Base-by-base conservation (phyloP, 2,113 vertebrate genomes). In the Panthera tigris region DNA sequence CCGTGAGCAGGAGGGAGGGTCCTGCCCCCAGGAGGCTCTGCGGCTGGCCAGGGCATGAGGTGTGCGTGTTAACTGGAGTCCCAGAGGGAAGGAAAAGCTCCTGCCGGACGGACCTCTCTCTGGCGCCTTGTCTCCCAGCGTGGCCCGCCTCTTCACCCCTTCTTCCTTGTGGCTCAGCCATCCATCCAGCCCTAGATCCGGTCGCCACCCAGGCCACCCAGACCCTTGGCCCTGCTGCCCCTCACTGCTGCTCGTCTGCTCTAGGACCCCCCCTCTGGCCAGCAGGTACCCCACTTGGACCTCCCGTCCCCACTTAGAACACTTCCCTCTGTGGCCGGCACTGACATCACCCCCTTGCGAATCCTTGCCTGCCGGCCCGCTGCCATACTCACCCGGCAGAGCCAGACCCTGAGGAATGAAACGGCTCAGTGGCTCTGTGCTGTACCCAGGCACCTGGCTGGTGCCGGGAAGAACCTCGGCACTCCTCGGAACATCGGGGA, bases 291-390 rank as follows among this genome's bases (percentile, higher is more conserved):
- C 33, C 19, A 27, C n/a, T 12, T 1, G 25, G n/a, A 21, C 18
- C 12, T 84, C 68, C 29, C 29, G 29, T 31, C 45, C 50, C n/a
- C 39, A 33, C 52, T 50, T 33, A 5, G 8, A 33, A 65, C 16
- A 36, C 21, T 2, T 45, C 29, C 29, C 2, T 41, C 6, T 7
- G 19, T 5, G 1, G 16, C 29, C 14, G 2, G 9, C 9, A 2
- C 15, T 6, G 14, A 41, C 52, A 19, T 61, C 65, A 3, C 39
- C 27, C 50, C 33, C 7, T 36, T 3, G 11, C 1, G 3, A 33
- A 13, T 27, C 21, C 50, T 21, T 6, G 18, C 48, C 33, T 2
- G 33, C 36, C 6, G 2, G 0, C 45, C 5, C 57, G 27, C n/a
- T 41, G 29, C n/a, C 66, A 14, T 1, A 1, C 21, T 16, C 7